Percentiles rank a stretch among this genome's conserved stretches.
These are phyloP conservation scores for Zygogramma bicolorata DNA, from an alignment of 2,888 invertebrate genomes.

Conservation along the genomic window DNA sequence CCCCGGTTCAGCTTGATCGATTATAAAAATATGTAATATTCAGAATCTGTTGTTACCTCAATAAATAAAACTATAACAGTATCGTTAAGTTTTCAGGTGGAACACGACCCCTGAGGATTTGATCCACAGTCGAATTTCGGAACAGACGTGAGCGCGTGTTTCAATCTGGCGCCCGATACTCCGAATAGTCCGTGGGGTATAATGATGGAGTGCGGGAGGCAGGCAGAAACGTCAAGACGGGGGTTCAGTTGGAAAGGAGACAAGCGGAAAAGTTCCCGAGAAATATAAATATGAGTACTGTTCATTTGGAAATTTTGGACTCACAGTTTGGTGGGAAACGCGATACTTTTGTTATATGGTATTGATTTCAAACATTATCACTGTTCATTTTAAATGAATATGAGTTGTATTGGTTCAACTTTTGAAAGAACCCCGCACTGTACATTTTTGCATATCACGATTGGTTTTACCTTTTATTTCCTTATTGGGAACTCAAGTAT, in stretches of 20 bases:
- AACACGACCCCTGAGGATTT: slow-evolving; percentile 37
- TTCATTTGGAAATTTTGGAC: no score
- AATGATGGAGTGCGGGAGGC: neutral
- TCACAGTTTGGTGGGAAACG: no score
- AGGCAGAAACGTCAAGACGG: neutral
- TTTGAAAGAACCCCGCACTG: no score
- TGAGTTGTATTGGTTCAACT: no score
- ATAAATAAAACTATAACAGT: slow-evolving; percentile 44
- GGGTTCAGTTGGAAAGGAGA: neutral
- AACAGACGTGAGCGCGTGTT: slow-evolving; percentile 22
- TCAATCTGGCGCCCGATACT: slow-evolving; percentile 34
- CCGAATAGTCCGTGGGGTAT: slow-evolving; percentile 19
- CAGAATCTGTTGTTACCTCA: slow-evolving; percentile 38
- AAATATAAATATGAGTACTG: no score
- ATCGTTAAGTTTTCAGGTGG: slow-evolving; percentile 39
- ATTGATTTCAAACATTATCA: no score
- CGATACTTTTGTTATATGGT: no score
- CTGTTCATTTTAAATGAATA: no score
- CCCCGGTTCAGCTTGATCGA: neutral
- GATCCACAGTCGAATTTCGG: slow-evolving; percentile 18
- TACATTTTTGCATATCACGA: no score
- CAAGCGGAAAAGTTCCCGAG: no score
- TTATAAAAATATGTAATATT: slow-evolving; percentile 6
- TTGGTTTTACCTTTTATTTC: no score
- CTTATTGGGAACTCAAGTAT: no score